Conservation (phyloP, 1,140 invertebrate species). For the Drosophila sp. region DNA sequence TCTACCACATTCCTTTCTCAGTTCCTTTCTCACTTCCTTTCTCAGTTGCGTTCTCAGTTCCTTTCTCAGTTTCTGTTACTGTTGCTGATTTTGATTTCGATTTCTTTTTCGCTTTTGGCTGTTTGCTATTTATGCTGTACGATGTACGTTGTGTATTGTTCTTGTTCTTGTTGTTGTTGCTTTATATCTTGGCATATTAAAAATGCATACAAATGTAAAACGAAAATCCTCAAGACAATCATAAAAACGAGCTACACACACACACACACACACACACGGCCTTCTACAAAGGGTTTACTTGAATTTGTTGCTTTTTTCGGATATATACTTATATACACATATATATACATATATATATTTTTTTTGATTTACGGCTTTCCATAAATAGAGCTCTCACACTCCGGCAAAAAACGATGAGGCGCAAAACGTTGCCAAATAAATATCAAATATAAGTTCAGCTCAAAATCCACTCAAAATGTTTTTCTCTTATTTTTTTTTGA, state of each 20-base stretch:
- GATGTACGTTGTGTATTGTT: slow-evolving; percentile 6
- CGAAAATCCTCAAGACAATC: slow-evolving; percentile 83
- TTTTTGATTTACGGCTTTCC: slow-evolving; percentile 24
- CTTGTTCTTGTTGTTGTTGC: slow-evolving; percentile 49
- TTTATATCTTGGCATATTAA: slow-evolving; percentile 70
- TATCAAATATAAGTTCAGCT: slow-evolving; percentile 69
- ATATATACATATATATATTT: too few species aligned
- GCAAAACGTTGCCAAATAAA: slow-evolving; percentile 70
- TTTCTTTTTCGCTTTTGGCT: slow-evolving; percentile 67
- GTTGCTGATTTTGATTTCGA: slow-evolving; percentile 64
- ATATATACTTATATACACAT: too few species aligned
- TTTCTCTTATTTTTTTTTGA: not conserved
- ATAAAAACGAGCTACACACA: slow-evolving; percentile 53
- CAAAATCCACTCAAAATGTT: slow-evolving; percentile 49
- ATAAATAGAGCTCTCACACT: slow-evolving; percentile 36
- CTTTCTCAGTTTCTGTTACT: slow-evolving; percentile 28
- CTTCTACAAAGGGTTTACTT: slow-evolving; percentile 49
- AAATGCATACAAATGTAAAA: slow-evolving; percentile 82
- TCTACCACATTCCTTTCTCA: not conserved
- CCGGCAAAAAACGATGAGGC: slow-evolving; percentile 20
- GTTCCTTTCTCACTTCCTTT: not conserved
- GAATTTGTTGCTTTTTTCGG: slow-evolving; percentile 6
- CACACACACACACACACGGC: slow-evolving; percentile 14
- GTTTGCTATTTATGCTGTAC: slow-evolving; percentile 72
- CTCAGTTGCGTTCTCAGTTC: slow-evolving; percentile 18